Conservation (phyloP, 2,888 invertebrate species). For the Tiphia femorata region DNA sequence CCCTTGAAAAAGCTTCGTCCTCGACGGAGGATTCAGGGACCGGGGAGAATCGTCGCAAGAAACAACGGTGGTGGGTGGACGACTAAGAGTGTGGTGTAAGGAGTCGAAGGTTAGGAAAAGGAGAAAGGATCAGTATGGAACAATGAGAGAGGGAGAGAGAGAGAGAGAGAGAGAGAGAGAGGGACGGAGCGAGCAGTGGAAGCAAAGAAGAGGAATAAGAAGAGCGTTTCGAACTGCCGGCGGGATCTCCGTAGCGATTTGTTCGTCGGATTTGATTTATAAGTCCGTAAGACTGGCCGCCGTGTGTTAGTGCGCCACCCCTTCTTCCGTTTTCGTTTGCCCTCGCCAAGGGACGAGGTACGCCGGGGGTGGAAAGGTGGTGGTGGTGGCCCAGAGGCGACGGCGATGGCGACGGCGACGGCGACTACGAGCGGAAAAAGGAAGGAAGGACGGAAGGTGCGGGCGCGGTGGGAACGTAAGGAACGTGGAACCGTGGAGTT, state of each 20-base stretch:
- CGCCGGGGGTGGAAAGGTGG: too few species aligned
- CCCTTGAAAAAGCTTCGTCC: neutral
- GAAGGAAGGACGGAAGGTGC: constrained; percentile 16
- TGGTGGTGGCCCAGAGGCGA: too few species aligned
- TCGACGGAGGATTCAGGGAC: constrained; percentile 7
- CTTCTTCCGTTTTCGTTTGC: constrained; percentile 8
- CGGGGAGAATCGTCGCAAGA: neutral
- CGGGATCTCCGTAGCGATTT: constrained; percentile 55
- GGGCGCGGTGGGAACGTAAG: constrained; percentile 11
- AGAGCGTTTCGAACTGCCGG: constrained; percentile 42
- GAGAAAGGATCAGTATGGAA: neutral
- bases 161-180: neutral
- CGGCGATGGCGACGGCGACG: neutral
- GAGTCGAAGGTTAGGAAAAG: neutral
- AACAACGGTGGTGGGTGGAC: constrained; percentile 16
- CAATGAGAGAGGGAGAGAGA: neutral
- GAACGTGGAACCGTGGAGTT: constrained; percentile 27
- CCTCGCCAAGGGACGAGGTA: too few species aligned
- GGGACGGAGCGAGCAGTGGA: constrained; percentile 3
- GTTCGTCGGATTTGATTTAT: constrained; percentile 61
- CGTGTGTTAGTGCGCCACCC: constrained; percentile 27
- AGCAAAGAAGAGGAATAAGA: constrained; percentile 31
- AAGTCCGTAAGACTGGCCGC: constrained; percentile 53
- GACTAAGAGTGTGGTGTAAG: neutral
- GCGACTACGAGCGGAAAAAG: neutral